phyloP scores from a whole-genome alignment of 2,888 invertebrate genomes.

The Nebria brevicollis region DNA sequence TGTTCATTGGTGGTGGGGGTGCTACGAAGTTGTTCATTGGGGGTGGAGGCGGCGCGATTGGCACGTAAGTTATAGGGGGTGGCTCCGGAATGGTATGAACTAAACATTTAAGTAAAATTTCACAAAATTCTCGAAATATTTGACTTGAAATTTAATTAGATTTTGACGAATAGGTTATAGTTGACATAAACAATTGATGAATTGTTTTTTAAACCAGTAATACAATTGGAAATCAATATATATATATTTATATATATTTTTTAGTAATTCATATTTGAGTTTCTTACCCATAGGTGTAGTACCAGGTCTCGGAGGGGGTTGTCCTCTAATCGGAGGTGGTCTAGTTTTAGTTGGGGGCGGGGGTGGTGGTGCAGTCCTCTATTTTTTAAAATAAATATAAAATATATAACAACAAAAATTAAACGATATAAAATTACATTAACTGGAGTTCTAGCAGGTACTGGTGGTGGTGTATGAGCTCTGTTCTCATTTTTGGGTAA shows the following conservation, averaged over 20 bases:
- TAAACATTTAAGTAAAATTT: not conserved
- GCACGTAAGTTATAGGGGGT: constrained; percentile 47
- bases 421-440: constrained; percentile 52
- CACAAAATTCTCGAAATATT: not conserved
- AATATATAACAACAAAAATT: not conserved
- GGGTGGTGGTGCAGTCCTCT: constrained; percentile 61
- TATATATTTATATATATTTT: not conserved
- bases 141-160: not conserved
- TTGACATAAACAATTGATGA: not conserved
- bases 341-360: constrained; percentile 53
- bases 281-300: constrained; percentile 33
- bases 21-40: constrained; percentile 48
- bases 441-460: constrained; percentile 57
- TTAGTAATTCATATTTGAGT: too few relatives aligned
- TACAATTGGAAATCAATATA: not conserved
- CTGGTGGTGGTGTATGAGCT: constrained; percentile 55
- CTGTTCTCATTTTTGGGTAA: constrained; percentile 46
- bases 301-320: constrained; percentile 58
- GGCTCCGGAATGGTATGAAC: constrained; percentile 49
- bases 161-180: not conserved
- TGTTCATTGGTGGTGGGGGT: constrained; percentile 48
- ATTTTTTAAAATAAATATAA: constrained; percentile 22
- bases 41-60: constrained; percentile 54
- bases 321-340: constrained; percentile 44
- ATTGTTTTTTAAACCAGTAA: not conserved